Percentiles rank a stretch among this genome's conserved stretches.
Conservation (phyloP, 2,888 invertebrate species). For the Macaria notata region DNA sequence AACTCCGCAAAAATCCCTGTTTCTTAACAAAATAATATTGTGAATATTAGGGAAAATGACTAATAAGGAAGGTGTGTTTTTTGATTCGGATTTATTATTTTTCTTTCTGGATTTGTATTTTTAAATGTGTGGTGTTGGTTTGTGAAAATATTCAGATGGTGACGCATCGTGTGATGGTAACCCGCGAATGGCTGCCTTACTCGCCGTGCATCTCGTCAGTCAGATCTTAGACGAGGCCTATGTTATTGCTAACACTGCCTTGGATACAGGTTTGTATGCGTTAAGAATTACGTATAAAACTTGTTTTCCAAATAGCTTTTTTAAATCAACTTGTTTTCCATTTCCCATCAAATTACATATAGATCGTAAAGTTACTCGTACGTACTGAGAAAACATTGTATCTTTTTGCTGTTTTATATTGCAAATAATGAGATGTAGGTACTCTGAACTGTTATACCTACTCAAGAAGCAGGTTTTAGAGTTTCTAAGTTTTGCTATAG, state of each 20-base stretch:
- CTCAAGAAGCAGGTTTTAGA: too few relatives aligned
- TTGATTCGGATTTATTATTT: constrained; percentile 19
- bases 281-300: too few relatives aligned
- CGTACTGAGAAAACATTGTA: too few relatives aligned
- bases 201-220: constrained; percentile 64
- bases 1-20: too few relatives aligned
- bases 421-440: too few relatives aligned
- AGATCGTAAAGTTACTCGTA: too few relatives aligned
- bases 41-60: constrained; percentile 46
- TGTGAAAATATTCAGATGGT: constrained; percentile 28
- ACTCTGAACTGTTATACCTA: too few relatives aligned
- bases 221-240: constrained; percentile 70
- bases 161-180: constrained; percentile 40
- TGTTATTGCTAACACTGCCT: constrained; percentile 58
- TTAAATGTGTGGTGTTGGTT: constrained; percentile 18
- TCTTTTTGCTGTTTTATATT: too few relatives aligned
- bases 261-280: constrained; percentile 50
- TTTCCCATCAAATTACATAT: too few relatives aligned
- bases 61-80: constrained; percentile 52
- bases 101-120: constrained; percentile 31
- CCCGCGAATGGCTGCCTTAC: constrained; percentile 48
- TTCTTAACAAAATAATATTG: background rate
- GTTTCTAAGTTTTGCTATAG: too few relatives aligned
- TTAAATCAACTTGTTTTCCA: too few relatives aligned
- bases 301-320: too few relatives aligned